Percentiles rank a stretch among this genome's conserved stretches.
These are phyloP conservation scores for Lethenteron reissneri DNA, from an alignment of 2,113 vertebrate species.

Conservation along the genomic window DNA sequence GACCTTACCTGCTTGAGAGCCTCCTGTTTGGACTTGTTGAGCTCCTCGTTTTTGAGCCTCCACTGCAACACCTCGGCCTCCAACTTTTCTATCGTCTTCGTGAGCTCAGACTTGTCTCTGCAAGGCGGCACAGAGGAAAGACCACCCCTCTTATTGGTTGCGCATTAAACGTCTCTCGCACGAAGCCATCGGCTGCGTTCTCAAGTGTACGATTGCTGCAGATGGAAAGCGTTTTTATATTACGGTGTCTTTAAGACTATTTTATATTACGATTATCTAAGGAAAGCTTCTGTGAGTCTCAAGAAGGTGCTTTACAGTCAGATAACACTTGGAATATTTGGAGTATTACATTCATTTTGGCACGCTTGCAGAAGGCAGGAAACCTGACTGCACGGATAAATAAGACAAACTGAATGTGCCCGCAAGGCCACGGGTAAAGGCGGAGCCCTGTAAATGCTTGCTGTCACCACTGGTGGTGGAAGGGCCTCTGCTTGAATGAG, in stretches of 20 bases:
- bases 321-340: too few relatives aligned
- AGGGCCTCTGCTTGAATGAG: too few relatives aligned
- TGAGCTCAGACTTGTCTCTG: conserved; percentile 68
- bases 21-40: conserved; percentile 80
- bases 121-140: conserved; percentile 8
- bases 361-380: too few relatives aligned
- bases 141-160: not conserved
- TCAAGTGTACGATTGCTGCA: conserved; percentile 10
- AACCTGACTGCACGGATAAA: too few relatives aligned
- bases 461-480: too few relatives aligned
- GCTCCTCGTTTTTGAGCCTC: conserved; percentile 85
- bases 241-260: not conserved
- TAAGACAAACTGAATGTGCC: too few relatives aligned
- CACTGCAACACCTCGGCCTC: conserved; percentile 71
- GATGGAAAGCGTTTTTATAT: not conserved
- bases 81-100: conserved; percentile 72
- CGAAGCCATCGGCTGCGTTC: too few relatives aligned
- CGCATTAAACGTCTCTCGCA: not conserved
- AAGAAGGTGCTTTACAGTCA: not conserved
- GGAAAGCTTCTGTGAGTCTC: not conserved
- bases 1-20: conserved; percentile 61
- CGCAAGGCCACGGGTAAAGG: too few relatives aligned
- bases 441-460: too few relatives aligned
- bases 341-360: too few relatives aligned
- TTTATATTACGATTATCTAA: not conserved